Evolutionary conservation across 2,797 vertebrate genomes (phyloP).

Genomic region (Poeciliopsis turneri): DNA sequence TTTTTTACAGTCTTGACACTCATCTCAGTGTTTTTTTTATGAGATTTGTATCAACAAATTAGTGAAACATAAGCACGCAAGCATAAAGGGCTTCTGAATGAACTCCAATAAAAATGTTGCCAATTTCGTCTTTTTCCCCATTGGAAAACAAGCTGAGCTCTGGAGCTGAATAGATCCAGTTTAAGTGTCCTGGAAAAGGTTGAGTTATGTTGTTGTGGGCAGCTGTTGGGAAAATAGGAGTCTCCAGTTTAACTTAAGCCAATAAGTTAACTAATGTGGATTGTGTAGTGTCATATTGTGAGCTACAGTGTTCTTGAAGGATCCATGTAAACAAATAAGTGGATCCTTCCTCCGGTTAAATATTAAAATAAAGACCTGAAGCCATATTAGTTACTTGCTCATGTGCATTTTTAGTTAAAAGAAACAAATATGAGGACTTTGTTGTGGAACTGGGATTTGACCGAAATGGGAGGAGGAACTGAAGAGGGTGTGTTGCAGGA

Average conservation of each 20-base stretch:
- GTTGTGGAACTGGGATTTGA: neutral
- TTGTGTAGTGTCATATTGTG: neutral
- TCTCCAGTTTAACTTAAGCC: conserved; percentile 19
- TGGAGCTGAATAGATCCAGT: conserved; percentile 14
- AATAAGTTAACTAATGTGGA: neutral
- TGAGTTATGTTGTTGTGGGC: conserved; percentile 27
- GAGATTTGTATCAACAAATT: conserved; percentile 1
- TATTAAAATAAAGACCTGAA: neutral
- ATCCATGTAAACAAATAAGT: neutral
- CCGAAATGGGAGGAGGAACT: conserved; percentile 45
- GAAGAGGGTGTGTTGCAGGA: conserved; percentile 57
- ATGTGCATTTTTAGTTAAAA: neutral
- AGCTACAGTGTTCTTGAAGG: neutral
- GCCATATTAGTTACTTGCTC: neutral
- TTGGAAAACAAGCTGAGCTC: conserved; percentile 9
- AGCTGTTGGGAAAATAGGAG: conserved; percentile 37
- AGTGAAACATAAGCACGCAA: neutral
- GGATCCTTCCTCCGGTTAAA: neutral
- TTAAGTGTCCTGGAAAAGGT: conserved; percentile 28
- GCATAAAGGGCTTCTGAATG: conserved; percentile 5
- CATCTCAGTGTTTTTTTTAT: neutral
- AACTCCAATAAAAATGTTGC: conserved; percentile 14
- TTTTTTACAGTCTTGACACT: neutral
- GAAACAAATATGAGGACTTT: neutral
- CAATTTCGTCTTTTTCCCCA: neutral